Base-by-base conservation (phyloP, 2,888 invertebrate genomes). In the Rhagonycha fulva region DNA sequence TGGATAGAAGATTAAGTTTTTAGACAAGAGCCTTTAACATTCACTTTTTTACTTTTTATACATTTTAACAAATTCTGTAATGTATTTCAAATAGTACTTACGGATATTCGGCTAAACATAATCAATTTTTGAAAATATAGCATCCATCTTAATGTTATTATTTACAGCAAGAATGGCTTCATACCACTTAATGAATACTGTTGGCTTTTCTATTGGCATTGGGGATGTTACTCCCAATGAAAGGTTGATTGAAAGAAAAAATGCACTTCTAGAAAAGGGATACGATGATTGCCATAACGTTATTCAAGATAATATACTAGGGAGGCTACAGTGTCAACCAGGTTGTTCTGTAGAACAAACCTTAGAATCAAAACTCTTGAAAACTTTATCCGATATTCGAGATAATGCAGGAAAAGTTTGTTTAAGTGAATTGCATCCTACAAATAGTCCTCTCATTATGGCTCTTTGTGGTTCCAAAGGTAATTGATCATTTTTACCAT, bases 381-480 rank as follows among this genome's bases (percentile, higher is more conserved):
- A 94, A 86, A 97, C 98, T 86, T 89, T 99, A 72, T 98, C 98
- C 76, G 96, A 95, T 75, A 98, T 99, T 88, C 93, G 98, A 88
- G 98, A 98, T 88, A 93, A 96, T 85, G 98, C 98, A 4, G 98
- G 98, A n/a, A 96, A 98, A 87, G 95, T 96, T 0, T 99, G 98
- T 86, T 93, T 98, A 74, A 92, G 94, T 14, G 96, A 96, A 85
- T 89, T 98, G 14, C 95, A 95, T 86, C 93, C 94, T 0, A 95
- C 95, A 1, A 99, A 99, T 85, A 96, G 98, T 80, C 98, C 99
- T 0, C 91, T 99, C 9, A 95, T 96, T 71, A 99, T 99, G 99
- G 99, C 99, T 0, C 91, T 98, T 62, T 98, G 97, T 78, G 99
- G 99, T 0, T 99, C 99, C 0, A 99, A 99, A 91, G 98, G 97